Evolutionary conservation across 2,113 vertebrate species (phyloP), one percentile per base, ranked within the genome.

Genomic region (Vanacampus margaritifer): DNA sequence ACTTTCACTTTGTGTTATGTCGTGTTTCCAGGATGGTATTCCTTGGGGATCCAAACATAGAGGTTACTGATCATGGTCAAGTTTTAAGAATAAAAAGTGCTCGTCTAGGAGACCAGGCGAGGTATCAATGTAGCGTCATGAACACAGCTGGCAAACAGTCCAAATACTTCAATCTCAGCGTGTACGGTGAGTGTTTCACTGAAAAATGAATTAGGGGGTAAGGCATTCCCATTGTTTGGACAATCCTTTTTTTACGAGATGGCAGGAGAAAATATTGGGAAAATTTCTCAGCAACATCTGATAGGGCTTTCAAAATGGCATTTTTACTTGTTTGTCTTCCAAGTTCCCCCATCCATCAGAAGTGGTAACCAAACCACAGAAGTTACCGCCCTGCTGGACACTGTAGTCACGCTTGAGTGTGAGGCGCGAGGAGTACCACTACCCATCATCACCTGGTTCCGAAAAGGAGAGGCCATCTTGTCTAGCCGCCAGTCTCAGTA

Each of bases 311-410:
- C 39, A n/a, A 13, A 39, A 41, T 35, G n/a, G 59, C 10, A 61
- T 39, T 45, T 56, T 3, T 67, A 32, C 28, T 32, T 32, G 28
- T 2, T 21, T 76, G 10, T 83, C 66, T 63, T 48, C 85, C 64
- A 68, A 98, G 97, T 97, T 12, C 95, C 95, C 36, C 97, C 97
- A 1, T 94, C 90, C 59, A 95, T 99, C 75, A 98, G 94, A 84
- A 95, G 96, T 76, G 94, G 94, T 14, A 98, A 97, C 65, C 48
- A 83, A 37, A 96, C 95, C 19, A 87, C 91, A 0, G 93, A 95
- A 58, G 76, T 95, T 12, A 94, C 93, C 0, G 84, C 81, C 0
- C 80, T 97, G 66, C 90, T 95, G 79, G 91, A 93, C 81, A 92
- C 90, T 1, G 9, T 77, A 1, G 90, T 97, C 19, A 93, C 83